Evolutionary conservation across 92 coral and sea anemone genomes (phyloP), one percentile per base, ranked within the genome.

Genomic region (Actinostola sp.): DNA sequence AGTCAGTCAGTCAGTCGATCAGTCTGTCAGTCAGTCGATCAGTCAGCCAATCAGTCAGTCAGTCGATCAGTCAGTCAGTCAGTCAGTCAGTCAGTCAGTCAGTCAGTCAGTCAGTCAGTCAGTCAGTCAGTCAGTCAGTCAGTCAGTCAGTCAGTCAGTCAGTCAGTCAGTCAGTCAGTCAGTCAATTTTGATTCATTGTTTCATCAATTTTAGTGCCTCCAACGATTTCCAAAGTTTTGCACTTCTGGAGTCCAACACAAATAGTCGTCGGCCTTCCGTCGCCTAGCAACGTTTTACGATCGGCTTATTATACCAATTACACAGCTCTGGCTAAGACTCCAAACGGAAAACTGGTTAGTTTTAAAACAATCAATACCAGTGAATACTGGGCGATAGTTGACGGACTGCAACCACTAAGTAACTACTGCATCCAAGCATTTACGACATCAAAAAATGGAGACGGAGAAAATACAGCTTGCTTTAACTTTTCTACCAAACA

Each of bases 51-150:
- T n/a, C n/a, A n/a, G n/a, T n/a, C n/a, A n/a, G n/a, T n/a, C n/a
- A n/a, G n/a, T n/a, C n/a, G n/a, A n/a, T n/a, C n/a, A n/a, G n/a
- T n/a, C n/a, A 34, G 24, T 63, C 29, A 36, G 69, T 63, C 68
- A 62, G 68, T 62, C 49, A 62, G 49, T 26, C 49, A 16, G 50
- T 35, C 30, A 34, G 41, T 62, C 25, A 33, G 67, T 61, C 27
- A 61, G 67, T 33, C 68, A 62, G 50, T 62, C 50, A n/a, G 49
- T 33, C 64, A 58, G 64, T 58, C 49, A 17, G 28, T 62, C 28
- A 32, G 14, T 62, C 49, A 32, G 28, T 62, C 67, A 39, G 50
- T 33, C 35, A 21, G 33, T 39, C 52, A 9, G 34, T 20, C 70
- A 41, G 35, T 41, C 54, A 24, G 70, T 41, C 68, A 19, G 28